Evolutionary conservation across 2,113 vertebrate genomes (phyloP), one percentile per base, ranked within the genome.

Genomic region (Sinosuthora webbiana): DNA sequence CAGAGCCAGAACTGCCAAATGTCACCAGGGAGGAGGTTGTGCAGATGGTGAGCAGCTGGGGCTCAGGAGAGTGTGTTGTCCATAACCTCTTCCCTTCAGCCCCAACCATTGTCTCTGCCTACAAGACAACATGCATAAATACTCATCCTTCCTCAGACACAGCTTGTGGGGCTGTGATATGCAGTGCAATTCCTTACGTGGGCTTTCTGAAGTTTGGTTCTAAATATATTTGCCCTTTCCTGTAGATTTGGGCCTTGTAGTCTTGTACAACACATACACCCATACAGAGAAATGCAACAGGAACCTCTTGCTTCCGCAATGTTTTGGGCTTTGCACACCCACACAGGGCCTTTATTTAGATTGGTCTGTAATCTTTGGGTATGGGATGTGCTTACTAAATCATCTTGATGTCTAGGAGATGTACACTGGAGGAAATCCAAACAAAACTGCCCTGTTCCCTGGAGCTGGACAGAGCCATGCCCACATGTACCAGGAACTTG

Each of bases 261-360:
- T 14, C 20, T 52, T 2, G 7, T 42, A 68, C 7, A 11, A 67
- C 50, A 67, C 71, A 79, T 67, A 79, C 37, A 68, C 24, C 25
- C 63, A 42, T 67, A 83, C 33, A 93, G 37, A 88, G 23, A 96
- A 80, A 85, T 74, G 77, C 60, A 93, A 39, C 49, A 84, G 33
- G 81, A 91, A 44, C 24, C 4, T 82, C 59, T 85, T 76, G 10
- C 42, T 95, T 80, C 67, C 91, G 21, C 63, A 55, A 62, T 42
- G 81, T 73, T 91, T 83, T 57, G 50, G 37, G 11, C 30, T 95
- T 87, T 93, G 47, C 25, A 74, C 82, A 83, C 70, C 59, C 71
- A 79, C 82, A 63, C 25, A 79, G 50, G 67, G 55, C 6, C 19
- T 94, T 87, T 94, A 89, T 94, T 95, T 91, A 95, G 67, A 85